Base-by-base conservation (phyloP, 2,797 vertebrate genomes). In the Capromys pilorides region DNA sequence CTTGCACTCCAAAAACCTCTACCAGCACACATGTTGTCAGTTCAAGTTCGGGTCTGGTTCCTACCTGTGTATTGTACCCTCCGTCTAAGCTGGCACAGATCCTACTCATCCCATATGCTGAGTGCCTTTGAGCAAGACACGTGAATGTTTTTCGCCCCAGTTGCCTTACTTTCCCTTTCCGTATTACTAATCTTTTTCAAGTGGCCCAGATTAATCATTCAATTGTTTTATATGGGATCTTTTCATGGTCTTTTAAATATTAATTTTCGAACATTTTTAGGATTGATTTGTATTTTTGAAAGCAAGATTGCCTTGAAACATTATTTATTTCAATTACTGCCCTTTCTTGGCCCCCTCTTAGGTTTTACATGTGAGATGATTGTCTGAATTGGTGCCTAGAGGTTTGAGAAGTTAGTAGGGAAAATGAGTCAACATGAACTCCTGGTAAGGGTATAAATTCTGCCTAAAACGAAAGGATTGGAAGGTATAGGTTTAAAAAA, bases 131-230 rank as follows among this genome's bases (percentile, higher is more conserved):
- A 91, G 14, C 57, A 86, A 39, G 12, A 41, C 64, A 75, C 9
- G 21, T 57, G 2, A 33, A 83, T 12, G 19, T 41, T 80, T 88
- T 51, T 26, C 33, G 19, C 19, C 61, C 59, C 19, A 49, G 62
- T 57, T 94, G 78, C 54, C 36, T 91, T 49, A 31, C 59, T 77
- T 57, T 88, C 71, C 85, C 88, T 66, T 86, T 66, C 28, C 69
- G 85, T 4, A 64, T 31, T 91, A 33, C 16, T 26, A 93, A 61
- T 51, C 12, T 28, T 88, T 41, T 86, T 93, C 26, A 86, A 82
- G 45, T 73, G 12, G 16, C 75, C 36, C 51, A 21, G 33, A 6
- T 86, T 92, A 39, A 79, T 77, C 36, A 77, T 88, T 84, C 11
- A 84, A 90, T 94, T 80, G 11, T 19, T 69, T 84, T 96, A 26